These are phyloP conservation scores for Marasmarcha lunaedactyla DNA, from an alignment of 2,888 invertebrate genomes.

Conservation along the genomic window DNA sequence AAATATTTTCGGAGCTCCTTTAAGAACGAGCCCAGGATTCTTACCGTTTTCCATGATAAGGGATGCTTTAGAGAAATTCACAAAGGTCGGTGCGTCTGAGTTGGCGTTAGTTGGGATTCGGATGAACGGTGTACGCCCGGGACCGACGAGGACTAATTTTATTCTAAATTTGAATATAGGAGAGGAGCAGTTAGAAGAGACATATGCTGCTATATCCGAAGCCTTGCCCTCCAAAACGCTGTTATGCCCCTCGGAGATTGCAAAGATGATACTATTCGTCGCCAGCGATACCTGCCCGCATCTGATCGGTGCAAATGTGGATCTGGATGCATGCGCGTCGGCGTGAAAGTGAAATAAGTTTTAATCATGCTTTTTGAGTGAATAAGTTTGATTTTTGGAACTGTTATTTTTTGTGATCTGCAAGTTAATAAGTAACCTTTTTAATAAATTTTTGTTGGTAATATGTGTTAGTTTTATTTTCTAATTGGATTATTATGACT, in stretches of 20 bases:
- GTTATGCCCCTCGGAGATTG: constrained; percentile 31
- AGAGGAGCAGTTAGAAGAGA: constrained; percentile 21
- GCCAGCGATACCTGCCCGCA: constrained; percentile 32
- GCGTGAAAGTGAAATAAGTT: constrained; percentile 11
- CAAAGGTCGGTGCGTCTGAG: constrained; percentile 29
- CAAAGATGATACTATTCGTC: constrained; percentile 32
- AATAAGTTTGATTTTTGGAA: no score
- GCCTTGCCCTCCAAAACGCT: constrained; percentile 17
- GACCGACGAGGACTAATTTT: constrained; percentile 26
- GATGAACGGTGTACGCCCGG: constrained; percentile 30
- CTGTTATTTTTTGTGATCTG: no score
- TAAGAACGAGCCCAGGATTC: constrained; percentile 32
- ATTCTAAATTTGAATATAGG: constrained; percentile 23
- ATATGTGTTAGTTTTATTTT: no score
- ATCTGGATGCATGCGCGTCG: constrained; percentile 20
- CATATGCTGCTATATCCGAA: constrained; percentile 18
- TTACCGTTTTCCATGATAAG: constrained; percentile 26
- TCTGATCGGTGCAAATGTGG: constrained; percentile 30
- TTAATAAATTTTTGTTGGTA: no score
- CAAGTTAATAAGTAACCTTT: no score
- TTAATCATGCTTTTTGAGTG: constrained; percentile 1
- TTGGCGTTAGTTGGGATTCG: constrained; percentile 26
- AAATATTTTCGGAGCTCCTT: constrained; percentile 32
- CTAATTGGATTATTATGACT: no score
- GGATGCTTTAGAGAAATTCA: constrained; percentile 27